These are phyloP conservation scores for Agrypnus murinus DNA, from an alignment of 2,888 invertebrate genomes.

Conservation along the genomic window DNA sequence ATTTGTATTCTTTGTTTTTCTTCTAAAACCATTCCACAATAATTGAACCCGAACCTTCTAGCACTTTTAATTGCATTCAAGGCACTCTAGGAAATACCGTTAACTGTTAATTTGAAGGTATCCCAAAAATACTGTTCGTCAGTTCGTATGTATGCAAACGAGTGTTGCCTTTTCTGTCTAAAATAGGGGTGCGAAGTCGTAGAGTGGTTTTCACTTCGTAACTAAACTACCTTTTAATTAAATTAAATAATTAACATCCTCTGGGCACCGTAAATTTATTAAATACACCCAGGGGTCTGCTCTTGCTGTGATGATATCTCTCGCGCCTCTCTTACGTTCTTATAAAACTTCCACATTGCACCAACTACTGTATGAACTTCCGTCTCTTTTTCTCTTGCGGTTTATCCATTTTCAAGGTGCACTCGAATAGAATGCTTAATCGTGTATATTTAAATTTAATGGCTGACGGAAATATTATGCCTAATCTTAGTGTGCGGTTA, in stretches of 20 bases:
- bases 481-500: slow-evolving; percentile 61
- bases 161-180: slow-evolving; percentile 18
- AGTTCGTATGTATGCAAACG: slow-evolving; percentile 44
- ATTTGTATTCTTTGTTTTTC: no score
- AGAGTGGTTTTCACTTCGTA: slow-evolving; percentile 56
- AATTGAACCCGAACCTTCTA: no score
- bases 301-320: slow-evolving; percentile 55
- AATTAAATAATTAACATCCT: slow-evolving; percentile 68
- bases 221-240: slow-evolving; percentile 64
- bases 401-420: slow-evolving; percentile 16
- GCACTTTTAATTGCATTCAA: no score
- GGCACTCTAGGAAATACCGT: no score
- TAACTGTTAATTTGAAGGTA: no score
- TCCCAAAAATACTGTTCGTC: no score
- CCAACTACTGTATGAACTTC: slow-evolving; percentile 23
- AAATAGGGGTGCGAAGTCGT: slow-evolving; percentile 50
- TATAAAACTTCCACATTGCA: slow-evolving; percentile 40
- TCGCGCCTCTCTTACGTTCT: slow-evolving; percentile 42
- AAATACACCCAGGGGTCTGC: slow-evolving; percentile 59
- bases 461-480: slow-evolving; percentile 59
- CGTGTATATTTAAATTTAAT: slow-evolving; percentile 58
- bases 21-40: no score
- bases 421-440: slow-evolving; percentile 51
- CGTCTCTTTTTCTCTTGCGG: slow-evolving; percentile 39
- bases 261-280: slow-evolving; percentile 62